A percentile compares a stretch with the other conserved stretches of the same genome.
These are phyloP conservation scores for Nothura maculosa DNA, from an alignment of 2,797 vertebrate genomes.

Conservation along the genomic window DNA sequence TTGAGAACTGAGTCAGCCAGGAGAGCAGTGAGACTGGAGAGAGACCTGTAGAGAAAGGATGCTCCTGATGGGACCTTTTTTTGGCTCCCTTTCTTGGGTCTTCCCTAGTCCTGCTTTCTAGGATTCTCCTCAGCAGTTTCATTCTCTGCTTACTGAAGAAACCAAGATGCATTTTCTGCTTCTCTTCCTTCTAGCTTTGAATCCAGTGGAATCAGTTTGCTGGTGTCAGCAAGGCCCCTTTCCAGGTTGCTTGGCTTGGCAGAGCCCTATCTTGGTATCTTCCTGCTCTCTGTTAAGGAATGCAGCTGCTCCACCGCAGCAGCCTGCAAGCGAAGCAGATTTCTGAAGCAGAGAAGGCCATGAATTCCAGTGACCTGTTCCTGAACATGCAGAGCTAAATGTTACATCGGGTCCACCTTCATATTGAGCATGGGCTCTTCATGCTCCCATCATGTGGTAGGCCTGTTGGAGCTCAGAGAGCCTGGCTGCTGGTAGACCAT, in stretches of 20 bases:
- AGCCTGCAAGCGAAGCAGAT: rapidly evolving
- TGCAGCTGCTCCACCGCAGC: background rate
- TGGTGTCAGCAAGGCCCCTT: background rate
- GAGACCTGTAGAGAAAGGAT: background rate
- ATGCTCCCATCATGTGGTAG: background rate
- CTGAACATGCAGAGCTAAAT: background rate
- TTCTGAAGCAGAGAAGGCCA: background rate
- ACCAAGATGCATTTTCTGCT: background rate
- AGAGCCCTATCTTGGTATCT: background rate
- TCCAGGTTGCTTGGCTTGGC: background rate
- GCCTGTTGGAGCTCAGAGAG: background rate
- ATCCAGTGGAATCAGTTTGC: background rate
- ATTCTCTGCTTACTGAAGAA: background rate
- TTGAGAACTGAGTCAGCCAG: background rate
- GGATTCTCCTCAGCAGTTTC: background rate
- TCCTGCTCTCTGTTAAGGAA: background rate
- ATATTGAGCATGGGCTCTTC: background rate
- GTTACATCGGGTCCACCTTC: background rate
- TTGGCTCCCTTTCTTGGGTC: background rate
- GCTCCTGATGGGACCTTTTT: background rate
- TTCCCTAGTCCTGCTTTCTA: background rate
- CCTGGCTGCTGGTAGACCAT: background rate
- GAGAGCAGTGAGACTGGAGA: background rate
- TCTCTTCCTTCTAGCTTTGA: background rate
- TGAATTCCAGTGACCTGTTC: background rate